These are phyloP conservation scores for Ochropacha duplaris DNA, from an alignment of 2,888 invertebrate species.

Conservation along the genomic window DNA sequence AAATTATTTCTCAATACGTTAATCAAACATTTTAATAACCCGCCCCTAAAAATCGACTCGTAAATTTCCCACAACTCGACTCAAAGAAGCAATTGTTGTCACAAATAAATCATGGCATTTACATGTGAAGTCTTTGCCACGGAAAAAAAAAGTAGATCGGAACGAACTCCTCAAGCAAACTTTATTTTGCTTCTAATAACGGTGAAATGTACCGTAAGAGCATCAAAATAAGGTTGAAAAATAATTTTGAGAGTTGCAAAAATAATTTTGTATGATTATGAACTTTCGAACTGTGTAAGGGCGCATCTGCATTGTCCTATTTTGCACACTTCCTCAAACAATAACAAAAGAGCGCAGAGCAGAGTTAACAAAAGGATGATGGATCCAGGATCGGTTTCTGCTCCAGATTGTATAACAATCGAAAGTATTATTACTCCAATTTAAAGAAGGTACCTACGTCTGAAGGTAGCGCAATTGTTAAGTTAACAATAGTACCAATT, in stretches of 20 bases:
- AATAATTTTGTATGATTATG: constrained; percentile 18
- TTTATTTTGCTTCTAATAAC: constrained; percentile 20
- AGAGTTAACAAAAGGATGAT: constrained; percentile 49
- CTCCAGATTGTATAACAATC: constrained; percentile 74
- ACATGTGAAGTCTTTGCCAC: constrained; percentile 44
- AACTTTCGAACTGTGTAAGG: constrained; percentile 39
- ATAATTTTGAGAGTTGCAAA: constrained; percentile 7
- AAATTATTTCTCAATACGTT: constrained; percentile 49
- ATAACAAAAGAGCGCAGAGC: constrained; percentile 35
- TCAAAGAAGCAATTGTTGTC: constrained; percentile 67
- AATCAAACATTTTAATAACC: constrained; percentile 54
- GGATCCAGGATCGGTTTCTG: constrained; percentile 43
- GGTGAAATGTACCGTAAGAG: constrained; percentile 15
- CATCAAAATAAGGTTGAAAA: constrained; percentile 17
- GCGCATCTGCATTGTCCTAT: constrained; percentile 48
- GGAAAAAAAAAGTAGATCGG: constrained; percentile 60
- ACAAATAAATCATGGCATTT: constrained; percentile 76
- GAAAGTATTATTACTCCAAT: constrained; percentile 64
- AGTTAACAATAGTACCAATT: constrained; percentile 62
- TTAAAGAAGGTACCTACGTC: constrained; percentile 43
- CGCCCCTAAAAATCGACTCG: constrained; percentile 68
- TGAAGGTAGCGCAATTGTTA: constrained; percentile 44
- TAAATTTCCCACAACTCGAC: constrained; percentile 77
- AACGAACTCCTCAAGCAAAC: constrained; percentile 44
- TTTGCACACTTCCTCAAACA: constrained; percentile 75